Conservation (phyloP, 37 sponge, comb jelly and placozoan genomes). For the Dysidea cf. avara region DNA sequence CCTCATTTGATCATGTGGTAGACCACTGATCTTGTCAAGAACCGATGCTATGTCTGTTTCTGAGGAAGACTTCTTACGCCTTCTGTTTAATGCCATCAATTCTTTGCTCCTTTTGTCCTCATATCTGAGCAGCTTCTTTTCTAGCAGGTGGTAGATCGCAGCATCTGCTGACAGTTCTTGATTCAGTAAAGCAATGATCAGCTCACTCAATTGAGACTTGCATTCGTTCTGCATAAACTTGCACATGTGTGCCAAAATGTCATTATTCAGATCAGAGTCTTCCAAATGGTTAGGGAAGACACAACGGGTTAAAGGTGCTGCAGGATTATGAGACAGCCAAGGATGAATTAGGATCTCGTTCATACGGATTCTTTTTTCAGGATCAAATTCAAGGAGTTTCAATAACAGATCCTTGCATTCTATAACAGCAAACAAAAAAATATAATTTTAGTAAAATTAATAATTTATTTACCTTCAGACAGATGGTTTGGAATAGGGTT, state of each 20-base stretch:
- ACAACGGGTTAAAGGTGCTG: slow-evolving; percentile 42
- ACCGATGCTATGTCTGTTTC: neutral
- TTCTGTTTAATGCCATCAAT: neutral
- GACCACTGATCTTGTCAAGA: neutral
- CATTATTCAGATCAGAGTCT: slow-evolving; percentile 45
- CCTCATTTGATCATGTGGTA: neutral
- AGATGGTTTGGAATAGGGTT: slow-evolving; percentile 92
- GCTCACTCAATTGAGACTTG: neutral
- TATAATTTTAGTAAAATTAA: no score
- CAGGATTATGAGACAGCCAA: slow-evolving; percentile 70
- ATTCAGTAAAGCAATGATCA: slow-evolving; percentile 5
- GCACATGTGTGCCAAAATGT: slow-evolving; percentile 69
- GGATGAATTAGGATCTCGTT: slow-evolving; percentile 67
- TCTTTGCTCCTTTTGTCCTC: neutral
- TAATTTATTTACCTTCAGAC: slow-evolving; percentile 43
- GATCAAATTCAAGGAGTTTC: slow-evolving; percentile 64
- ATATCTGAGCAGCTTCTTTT: slow-evolving; percentile 49
- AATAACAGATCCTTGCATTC: slow-evolving; percentile 80
- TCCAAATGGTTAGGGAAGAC: slow-evolving; percentile 62
- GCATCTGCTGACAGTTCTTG: slow-evolving; percentile 14
- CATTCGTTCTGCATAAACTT: slow-evolving; percentile 3
- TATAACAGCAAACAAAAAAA: neutral
- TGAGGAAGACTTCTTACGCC: neutral
- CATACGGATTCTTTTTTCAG: slow-evolving; percentile 80
- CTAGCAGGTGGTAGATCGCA: slow-evolving; percentile 67